Evolutionary conservation across 1,140 invertebrate species (phyloP), one percentile per base, ranked within the genome.

Genomic region (Mamestra configurata): DNA sequence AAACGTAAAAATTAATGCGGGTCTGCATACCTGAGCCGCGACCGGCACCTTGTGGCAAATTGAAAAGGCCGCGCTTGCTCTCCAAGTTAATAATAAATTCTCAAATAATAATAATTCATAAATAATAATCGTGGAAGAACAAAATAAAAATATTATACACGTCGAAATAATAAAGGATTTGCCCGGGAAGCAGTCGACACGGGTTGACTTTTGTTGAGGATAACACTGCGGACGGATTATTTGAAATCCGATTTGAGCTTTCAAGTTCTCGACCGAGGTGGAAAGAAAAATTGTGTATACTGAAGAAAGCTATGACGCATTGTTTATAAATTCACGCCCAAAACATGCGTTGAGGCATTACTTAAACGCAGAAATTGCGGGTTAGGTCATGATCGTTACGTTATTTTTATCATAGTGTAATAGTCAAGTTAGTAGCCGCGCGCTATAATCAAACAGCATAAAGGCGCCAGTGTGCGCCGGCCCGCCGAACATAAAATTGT

Each of bases 41-140:
- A 79, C 83, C 81, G 55, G 86, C 90, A 90, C 91, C 90, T 92
- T 89, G 86, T 94, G 92, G 89, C 92, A 93, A 94, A 94, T 94
- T 94, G 93, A 94, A 94, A 92, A 92, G 82, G 90, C 89, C 89
- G 91, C 86, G 92, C 90, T 90, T 90, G 90, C 89, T 88, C 89
- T 61, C 81, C 80, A 64, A 90, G 85, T 81, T 93, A 92, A 94
- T 94, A 94, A 94, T 94, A 93, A 91, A 93, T 92, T 89, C 88
- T 88, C 90, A 93, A 94, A 94, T 94, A 94, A 93, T 94, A 94
- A 93, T 94, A 94, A 94, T 94, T 92, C 93, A 93, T 93, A 94
- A 93, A 94, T 94, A 94, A 94, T 94, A 94, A 93, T 93, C 91
- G 90, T 90, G 90, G 81, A 83, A 81, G 89, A 88, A 90, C 86